Evolutionary conservation across 2,113 vertebrate genomes (phyloP), one percentile per base, ranked within the genome.

Genomic region (Camarhynchus parvulus): DNA sequence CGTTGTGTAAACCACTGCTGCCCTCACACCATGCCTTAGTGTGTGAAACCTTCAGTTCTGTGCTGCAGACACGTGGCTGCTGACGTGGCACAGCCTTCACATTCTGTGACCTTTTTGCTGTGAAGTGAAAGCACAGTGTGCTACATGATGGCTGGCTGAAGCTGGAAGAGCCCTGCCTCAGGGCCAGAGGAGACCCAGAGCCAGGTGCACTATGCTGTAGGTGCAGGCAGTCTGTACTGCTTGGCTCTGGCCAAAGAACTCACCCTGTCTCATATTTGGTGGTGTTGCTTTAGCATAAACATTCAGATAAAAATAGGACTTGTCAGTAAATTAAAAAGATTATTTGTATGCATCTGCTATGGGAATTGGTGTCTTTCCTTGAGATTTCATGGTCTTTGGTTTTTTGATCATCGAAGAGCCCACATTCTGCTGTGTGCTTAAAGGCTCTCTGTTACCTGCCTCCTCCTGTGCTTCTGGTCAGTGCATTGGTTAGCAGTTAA

Each of bases 61-160:
- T 3, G 8, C 47, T 56, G n/a, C 20, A 70, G 42, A 44, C 5
- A 0, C 1, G 3, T 20, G 42, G n/a, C 72, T 69, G 49, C n/a
- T 52, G 78, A 27, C 2, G 15, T 30, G 59, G 52, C 69, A 30
- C 27, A 75, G 28, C 39, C 25, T 24, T 75, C 7, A 2, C 0
- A 0, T 67, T 92, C 53, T 1, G 2, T 30, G n/a, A 24, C 25
- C 5, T 50, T 84, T 85, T 39, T 39, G 24, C 33, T 53, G 44
- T 82, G 69, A 72, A 37, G 23, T 0, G 0, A 30, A 90, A 85
- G n/a, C 42, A 33, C 18, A 18, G 22, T 31, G 7, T 41, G 15
- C 24, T 74, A 15, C 41, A 5, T 28, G 11, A 8, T 19, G 56
- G 28, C 22, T 82, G 42, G 61, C 13, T 87, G 30, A 47, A 39